A percentile compares a stretch with the other conserved stretches of the same genome.
These are phyloP conservation scores for Stegodyphus mimosarum DNA, from an alignment of 1,140 invertebrate species.

Conservation along the genomic window DNA sequence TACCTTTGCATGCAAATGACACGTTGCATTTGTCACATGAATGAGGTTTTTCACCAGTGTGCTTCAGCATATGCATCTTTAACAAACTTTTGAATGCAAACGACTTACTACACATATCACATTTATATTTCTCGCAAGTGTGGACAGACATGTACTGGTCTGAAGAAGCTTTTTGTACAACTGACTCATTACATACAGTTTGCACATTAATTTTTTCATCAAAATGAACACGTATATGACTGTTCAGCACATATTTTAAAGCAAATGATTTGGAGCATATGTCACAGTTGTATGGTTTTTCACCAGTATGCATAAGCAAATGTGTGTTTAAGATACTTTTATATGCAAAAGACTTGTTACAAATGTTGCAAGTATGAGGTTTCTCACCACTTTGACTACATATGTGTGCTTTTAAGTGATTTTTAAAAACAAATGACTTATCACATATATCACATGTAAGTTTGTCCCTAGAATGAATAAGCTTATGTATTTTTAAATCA, in stretches of 20 bases:
- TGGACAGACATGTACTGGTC: conserved; percentile 93
- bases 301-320: not conserved
- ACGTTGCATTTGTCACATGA: conserved; percentile 95
- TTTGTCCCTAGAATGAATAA: not conserved
- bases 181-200: not conserved
- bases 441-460: not conserved
- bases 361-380: not conserved
- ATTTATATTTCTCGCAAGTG: conserved; percentile 70
- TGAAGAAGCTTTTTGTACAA: conserved; percentile 66
- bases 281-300: not conserved
- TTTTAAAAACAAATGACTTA: not conserved
- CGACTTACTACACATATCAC: not conserved
- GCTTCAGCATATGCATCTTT: not conserved
- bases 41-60: conserved; percentile 17
- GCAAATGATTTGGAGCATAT: not conserved
- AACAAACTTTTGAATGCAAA: not conserved
- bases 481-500: not conserved
- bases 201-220: not conserved
- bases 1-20: conserved; percentile 72
- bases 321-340: not conserved
- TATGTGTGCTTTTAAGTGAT: not conserved
- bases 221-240: not conserved
- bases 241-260: not conserved
- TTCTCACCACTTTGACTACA: not conserved
- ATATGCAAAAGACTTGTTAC: not conserved